Evolutionary conservation across 2,797 vertebrate genomes (phyloP), one percentile per base, ranked within the genome.

Genomic region (Enteromius anoplus): DNA sequence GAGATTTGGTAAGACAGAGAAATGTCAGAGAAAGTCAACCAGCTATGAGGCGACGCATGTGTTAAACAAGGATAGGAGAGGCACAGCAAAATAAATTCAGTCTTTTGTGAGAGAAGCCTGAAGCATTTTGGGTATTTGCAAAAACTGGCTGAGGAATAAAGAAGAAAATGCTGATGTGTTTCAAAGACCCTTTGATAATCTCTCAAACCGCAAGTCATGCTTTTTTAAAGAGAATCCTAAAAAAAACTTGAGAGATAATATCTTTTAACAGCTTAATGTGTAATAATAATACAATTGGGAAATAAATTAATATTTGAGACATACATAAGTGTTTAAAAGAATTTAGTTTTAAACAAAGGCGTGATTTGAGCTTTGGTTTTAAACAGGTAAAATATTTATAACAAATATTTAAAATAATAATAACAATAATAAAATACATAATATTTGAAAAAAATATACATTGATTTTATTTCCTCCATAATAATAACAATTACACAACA

Each of bases 161-260:
- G 53, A 84, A 69, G 75, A 84, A 66, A 76, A 62, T 37, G 71
- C 6, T 73, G 55, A 49, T 75, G 64, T 84, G 75, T 84, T 82
- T 75, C 49, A 87, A 49, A 55, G 5, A 32, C n/a, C 19, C 26
- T 40, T 49, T 37, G 73, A 86, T 71, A 40, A 51, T 81, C 37
- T 32, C 10, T 58, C 2, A n/a, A 21, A 60, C 79, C 19, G 68
- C 81, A 69, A 86, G 71, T 82, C 86, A 80, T 40, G 51, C 47
- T 70, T 55, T 62, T 75, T n/a, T 51, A 65, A 75, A 73, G 49
- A 86, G 53, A 75, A 51, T 42, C 29, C 78, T 60, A 82, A 82
- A 82, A 84, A 62, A 85, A 76, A 64, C 21, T 5, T 21, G 19
- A 79, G 62, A 55, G 8, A 55, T n/a, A 14, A 40, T 40, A 81